Conservation (phyloP, 2,888 invertebrate genomes). For the Xylocampa areola region DNA sequence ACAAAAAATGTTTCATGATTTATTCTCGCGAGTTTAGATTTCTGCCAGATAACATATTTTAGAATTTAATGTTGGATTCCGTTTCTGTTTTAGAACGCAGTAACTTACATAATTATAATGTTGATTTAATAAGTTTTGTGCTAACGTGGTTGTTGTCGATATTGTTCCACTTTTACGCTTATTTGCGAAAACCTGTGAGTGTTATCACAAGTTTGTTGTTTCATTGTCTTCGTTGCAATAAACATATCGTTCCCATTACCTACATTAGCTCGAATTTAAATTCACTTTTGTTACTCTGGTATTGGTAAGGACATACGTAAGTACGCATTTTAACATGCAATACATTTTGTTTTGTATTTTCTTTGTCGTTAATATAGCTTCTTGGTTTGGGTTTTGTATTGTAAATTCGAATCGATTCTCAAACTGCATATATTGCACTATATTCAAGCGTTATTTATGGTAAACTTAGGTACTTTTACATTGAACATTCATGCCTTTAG, state of each 20-base stretch:
- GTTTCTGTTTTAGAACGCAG: slow-evolving; percentile 28
- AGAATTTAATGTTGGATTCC: slow-evolving; percentile 23
- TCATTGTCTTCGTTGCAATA: slow-evolving; percentile 30
- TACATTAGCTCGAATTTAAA: slow-evolving; percentile 15
- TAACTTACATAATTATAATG: slow-evolving; percentile 26
- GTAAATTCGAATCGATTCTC: slow-evolving; percentile 6
- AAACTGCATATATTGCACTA: slow-evolving; percentile 28
- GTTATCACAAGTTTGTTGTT: slow-evolving; percentile 8
- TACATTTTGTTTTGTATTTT: too few species aligned
- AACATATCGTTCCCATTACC: slow-evolving; percentile 25
- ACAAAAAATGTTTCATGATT: slow-evolving; percentile 65
- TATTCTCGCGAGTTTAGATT: slow-evolving; percentile 47
- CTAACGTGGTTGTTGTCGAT: slow-evolving; percentile 21
- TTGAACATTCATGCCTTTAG: not conserved
- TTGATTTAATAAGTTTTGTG: slow-evolving; percentile 9
- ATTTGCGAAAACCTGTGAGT: slow-evolving; percentile 4
- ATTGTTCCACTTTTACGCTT: slow-evolving; percentile 12
- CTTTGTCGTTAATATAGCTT: not conserved
- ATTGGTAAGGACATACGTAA: not conserved
- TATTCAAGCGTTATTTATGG: slow-evolving; percentile 22
- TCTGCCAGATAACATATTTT: slow-evolving; percentile 36
- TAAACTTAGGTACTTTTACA: not conserved
- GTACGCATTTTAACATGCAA: not conserved
- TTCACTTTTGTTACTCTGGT: slow-evolving; percentile 11
- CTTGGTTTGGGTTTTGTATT: slow-evolving; percentile 25